Base-by-base conservation (phyloP, 2,888 invertebrate species). In the Apamea epomidion region DNA sequence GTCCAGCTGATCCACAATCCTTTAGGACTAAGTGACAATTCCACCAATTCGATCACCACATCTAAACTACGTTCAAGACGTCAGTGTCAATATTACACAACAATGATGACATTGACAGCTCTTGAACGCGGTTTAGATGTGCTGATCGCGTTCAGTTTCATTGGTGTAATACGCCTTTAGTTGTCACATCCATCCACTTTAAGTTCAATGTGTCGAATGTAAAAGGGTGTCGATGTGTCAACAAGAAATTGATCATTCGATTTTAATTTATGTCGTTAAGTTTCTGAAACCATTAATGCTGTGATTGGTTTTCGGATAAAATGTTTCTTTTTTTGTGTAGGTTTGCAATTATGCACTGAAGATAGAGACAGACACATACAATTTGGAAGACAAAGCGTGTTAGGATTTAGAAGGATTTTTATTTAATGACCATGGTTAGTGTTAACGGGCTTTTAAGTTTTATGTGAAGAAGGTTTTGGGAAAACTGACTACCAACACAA, bases 201-300 rank as follows among this genome's bases (percentile, higher is more conserved):
- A 82, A 32, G 10, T 58, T 81, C 81, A 37, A 75, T 72, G 81
- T 51, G 21, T 67, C 64, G n/a, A 25, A 62, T 60, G 29, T 25
- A 71, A 78, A 87, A 81, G 76, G 74, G 70, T 69, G 64, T 67
- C 12, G 42, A 45, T 74, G 62, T 85, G 84, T 60, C 74, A 82
- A 60, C 60, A 87, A 77, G 80, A 79, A 88, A 84, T 79, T 81
- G 82, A 84, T 87, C 73, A 82, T 71, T 79, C 54, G 70, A 67
- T 70, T 87, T 82, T 81, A 89, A 88, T 86, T 79, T 60, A 78
- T 71, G 76, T 82, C 82, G 70, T 78, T 76, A 71, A 67, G 71
- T 70, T 78, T 74, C 12, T 58, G 62, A 37, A 42, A 3, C 3
- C 51, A 73, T 73, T 80, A 64, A 71, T 70, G 2, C 1, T 68